These are phyloP conservation scores for Phrynocephalus guinanensis DNA, from an alignment of 2,797 vertebrate genomes.

Conservation along the genomic window DNA sequence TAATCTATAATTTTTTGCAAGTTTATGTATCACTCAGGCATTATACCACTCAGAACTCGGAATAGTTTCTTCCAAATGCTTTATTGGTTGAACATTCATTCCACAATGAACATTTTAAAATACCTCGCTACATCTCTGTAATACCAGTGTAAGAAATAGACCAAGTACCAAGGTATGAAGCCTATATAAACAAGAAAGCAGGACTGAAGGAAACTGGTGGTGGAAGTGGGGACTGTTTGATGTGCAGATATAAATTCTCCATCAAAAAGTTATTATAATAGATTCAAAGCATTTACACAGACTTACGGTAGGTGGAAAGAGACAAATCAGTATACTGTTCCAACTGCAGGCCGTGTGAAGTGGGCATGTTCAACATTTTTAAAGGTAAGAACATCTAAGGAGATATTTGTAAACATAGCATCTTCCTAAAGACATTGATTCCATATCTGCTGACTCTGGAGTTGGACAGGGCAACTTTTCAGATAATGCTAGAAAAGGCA, in stretches of 20 bases:
- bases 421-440: not conserved
- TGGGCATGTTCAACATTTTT: not conserved
- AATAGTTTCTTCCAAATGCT: slow-evolving; percentile 15
- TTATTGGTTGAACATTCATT: slow-evolving; percentile 28
- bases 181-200: slow-evolving; percentile 6
- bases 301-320: not conserved
- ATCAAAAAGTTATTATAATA: not conserved
- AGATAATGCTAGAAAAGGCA: not conserved
- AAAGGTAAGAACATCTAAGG: not conserved
- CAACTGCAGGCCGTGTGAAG: not conserved
- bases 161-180: not conserved
- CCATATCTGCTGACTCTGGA: not conserved
- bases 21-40: not conserved
- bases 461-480: not conserved
- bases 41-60: not conserved
- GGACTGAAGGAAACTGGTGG: not conserved
- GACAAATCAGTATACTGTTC: not conserved
- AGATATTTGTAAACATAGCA: not conserved
- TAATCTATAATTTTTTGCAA: not conserved
- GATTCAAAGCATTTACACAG: not conserved
- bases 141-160: not conserved
- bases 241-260: not conserved
- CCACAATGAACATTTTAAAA: slow-evolving; percentile 22
- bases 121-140: not conserved
- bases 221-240: not conserved